A percentile compares a stretch with the other conserved stretches of the same genome.
These are phyloP conservation scores for Nomada ruficornis DNA, from an alignment of 2,888 invertebrate species.

Conservation along the genomic window DNA sequence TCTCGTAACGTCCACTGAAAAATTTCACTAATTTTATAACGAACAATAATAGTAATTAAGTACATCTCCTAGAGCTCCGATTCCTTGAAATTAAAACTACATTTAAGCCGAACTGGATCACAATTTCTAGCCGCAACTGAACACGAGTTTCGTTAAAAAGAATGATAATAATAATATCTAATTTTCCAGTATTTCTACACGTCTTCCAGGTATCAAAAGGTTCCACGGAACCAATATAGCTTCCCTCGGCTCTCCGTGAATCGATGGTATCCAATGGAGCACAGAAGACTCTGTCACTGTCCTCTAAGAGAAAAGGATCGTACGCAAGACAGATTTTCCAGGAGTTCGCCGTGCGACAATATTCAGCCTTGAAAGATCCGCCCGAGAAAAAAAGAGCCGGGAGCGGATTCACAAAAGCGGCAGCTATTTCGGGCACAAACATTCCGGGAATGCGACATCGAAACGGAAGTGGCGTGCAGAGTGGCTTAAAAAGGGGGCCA, in stretches of 20 bases:
- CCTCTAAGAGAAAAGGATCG: neutral
- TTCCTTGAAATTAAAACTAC: too few relatives aligned
- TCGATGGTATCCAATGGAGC: neutral
- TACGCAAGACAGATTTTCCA: slow-evolving; percentile 37
- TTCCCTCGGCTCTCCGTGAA: neutral
- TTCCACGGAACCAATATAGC: too few relatives aligned
- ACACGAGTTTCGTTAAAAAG: too few relatives aligned
- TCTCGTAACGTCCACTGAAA: too few relatives aligned
- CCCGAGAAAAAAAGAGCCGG: neutral
- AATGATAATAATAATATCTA: too few relatives aligned
- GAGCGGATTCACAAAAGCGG: slow-evolving; percentile 54
- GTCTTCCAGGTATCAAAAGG: too few relatives aligned
- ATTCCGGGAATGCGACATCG: slow-evolving; percentile 51
- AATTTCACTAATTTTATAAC: too few relatives aligned
- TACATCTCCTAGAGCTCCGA: too few relatives aligned
- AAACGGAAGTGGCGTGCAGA: slow-evolving; percentile 59
- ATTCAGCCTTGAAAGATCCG: slow-evolving; percentile 45
- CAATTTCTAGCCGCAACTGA: too few relatives aligned
- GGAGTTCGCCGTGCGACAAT: slow-evolving; percentile 25
- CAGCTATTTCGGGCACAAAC: slow-evolving; percentile 55
- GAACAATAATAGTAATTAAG: too few relatives aligned
- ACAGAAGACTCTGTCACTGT: neutral
- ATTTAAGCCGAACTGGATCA: too few relatives aligned
- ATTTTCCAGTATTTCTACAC: too few relatives aligned
- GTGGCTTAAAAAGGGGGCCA: slow-evolving; percentile 57